A percentile compares a stretch with the other conserved stretches of the same genome.
These are phyloP conservation scores for Dolichomitus sp. DNA, from an alignment of 2,888 invertebrate species.

Conservation along the genomic window DNA sequence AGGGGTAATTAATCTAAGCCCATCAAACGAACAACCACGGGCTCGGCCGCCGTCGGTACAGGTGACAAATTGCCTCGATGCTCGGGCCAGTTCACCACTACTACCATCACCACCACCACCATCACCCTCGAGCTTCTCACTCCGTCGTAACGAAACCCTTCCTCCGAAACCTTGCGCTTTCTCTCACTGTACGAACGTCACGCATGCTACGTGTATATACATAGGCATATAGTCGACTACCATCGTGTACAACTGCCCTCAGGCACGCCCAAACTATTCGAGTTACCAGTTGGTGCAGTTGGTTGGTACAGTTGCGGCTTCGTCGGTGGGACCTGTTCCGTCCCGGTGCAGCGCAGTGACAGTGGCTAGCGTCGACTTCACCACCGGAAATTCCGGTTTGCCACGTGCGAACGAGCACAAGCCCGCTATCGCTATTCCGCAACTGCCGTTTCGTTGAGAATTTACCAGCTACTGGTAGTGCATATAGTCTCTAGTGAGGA, in stretches of 20 bases:
- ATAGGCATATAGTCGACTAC: not conserved
- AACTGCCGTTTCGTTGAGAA: constrained; percentile 29
- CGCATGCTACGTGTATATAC: constrained; percentile 32
- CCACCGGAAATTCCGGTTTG: constrained; percentile 65
- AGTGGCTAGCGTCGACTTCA: constrained; percentile 56
- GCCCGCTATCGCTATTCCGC: constrained; percentile 6
- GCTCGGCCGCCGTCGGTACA: constrained; percentile 74
- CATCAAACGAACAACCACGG: constrained; percentile 80
- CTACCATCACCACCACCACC: constrained; percentile 15
- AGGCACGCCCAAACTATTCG: constrained; percentile 56
- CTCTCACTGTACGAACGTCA: constrained; percentile 47
- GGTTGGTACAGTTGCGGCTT: constrained; percentile 61
- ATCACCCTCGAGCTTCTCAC: constrained; percentile 18
- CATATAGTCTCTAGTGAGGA: constrained; percentile 28
- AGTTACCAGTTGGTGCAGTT: constrained; percentile 58
- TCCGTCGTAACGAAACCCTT: constrained; percentile 18
- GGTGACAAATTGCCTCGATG: constrained; percentile 83
- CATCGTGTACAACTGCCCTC: constrained; percentile 50
- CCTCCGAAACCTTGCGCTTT: constrained; percentile 15
- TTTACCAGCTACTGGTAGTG: constrained; percentile 14
- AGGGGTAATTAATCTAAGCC: constrained; percentile 84
- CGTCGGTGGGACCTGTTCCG: constrained; percentile 33
- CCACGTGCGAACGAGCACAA: constrained; percentile 66
- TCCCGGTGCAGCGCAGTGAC: constrained; percentile 39
- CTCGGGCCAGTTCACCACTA: constrained; percentile 60